Evolutionary conservation across 2,113 vertebrate species (phyloP), one percentile per base, ranked within the genome.

Genomic region (Gallinago paraguaiae): DNA sequence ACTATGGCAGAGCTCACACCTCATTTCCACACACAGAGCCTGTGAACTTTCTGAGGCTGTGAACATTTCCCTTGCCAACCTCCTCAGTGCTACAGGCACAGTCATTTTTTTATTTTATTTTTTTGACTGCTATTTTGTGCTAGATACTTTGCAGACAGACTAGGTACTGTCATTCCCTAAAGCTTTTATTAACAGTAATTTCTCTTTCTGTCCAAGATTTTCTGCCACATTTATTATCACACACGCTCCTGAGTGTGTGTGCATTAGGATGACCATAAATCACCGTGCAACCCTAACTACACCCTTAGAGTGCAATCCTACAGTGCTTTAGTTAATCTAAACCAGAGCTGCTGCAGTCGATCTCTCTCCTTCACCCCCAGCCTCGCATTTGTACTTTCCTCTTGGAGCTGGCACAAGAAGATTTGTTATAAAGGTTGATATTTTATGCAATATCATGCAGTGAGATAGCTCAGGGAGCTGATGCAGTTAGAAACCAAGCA

Each of bases 171-270:
- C 35, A 1, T 48, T 81, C 30, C 51, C 60, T 48, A 27, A 84
- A 71, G 57, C 10, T 86, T 87, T 91, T 82, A 60, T 86, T 84
- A 65, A 56, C 11, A 31, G 16, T 4, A 9, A 4, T 39, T 77
- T 19, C 63, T 35, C 46, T 77, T 56, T 63, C 63, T 63, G 56
- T 16, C 30, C 13, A 60, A 57, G 41, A 30, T 86, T 77, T 88
- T 83, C 68, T 82, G 51, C 37, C 46, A 45, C 82, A 9, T 92
- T 93, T 59, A 43, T 88, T 77, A 68, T 60, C 82, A 43, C 37
- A 50, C 10, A 5, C 0, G 0, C 2, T 81, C 57, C 31, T 0
- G 2, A 74, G 0, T 51, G 33, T 10, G 13, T 45, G 33, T 35
- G 10, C 0, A 0, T 72, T 27, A 72, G 25, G 41, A 24, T 56